Evolutionary conservation across 1,140 invertebrate species (phyloP).

Genomic region (Leucophenga varia): DNA sequence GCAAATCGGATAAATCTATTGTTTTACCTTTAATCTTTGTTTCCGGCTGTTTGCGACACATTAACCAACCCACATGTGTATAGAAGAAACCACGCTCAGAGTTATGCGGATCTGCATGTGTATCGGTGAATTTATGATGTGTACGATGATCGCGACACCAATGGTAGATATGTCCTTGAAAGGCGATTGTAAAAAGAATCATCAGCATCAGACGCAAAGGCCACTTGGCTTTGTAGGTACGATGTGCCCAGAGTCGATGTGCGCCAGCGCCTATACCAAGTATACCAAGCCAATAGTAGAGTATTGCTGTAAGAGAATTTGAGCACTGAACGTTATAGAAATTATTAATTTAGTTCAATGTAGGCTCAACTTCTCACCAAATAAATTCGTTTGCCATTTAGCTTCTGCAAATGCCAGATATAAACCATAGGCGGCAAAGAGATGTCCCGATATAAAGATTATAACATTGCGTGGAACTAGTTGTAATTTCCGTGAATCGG

Average conservation of each 20-base stretch:
- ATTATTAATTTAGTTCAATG: not conserved
- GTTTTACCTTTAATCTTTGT: slow-evolving; percentile 79
- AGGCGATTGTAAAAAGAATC: slow-evolving; percentile 76
- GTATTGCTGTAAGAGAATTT: slow-evolving; percentile 44
- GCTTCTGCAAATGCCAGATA: slow-evolving; percentile 76
- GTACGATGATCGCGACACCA: slow-evolving; percentile 91
- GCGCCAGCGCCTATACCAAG: slow-evolving; percentile 87
- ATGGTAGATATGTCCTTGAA: slow-evolving; percentile 85
- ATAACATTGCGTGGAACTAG: not conserved
- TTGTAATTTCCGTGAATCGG: slow-evolving; percentile 2
- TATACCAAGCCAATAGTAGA: slow-evolving; percentile 65
- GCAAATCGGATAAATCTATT: slow-evolving; percentile 81
- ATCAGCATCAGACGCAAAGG: slow-evolving; percentile 76
- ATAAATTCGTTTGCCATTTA: slow-evolving; percentile 72
- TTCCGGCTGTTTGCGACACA: slow-evolving; percentile 84
- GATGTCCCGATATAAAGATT: slow-evolving; percentile 65
- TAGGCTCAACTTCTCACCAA: slow-evolving; percentile 64
- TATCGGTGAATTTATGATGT: slow-evolving; percentile 93
- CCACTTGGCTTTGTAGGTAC: slow-evolving; percentile 86
- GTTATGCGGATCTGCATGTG: slow-evolving; percentile 92
- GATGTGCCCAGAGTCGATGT: slow-evolving; percentile 88
- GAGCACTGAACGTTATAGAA: not conserved
- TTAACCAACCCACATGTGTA: slow-evolving; percentile 88
- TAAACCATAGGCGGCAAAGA: slow-evolving; percentile 77
- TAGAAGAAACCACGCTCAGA: slow-evolving; percentile 89